Percentiles rank a stretch among this genome's conserved stretches.
phyloP scores from a whole-genome alignment of 23 tunicate genomes.

The Clavelina lepadiformis region DNA sequence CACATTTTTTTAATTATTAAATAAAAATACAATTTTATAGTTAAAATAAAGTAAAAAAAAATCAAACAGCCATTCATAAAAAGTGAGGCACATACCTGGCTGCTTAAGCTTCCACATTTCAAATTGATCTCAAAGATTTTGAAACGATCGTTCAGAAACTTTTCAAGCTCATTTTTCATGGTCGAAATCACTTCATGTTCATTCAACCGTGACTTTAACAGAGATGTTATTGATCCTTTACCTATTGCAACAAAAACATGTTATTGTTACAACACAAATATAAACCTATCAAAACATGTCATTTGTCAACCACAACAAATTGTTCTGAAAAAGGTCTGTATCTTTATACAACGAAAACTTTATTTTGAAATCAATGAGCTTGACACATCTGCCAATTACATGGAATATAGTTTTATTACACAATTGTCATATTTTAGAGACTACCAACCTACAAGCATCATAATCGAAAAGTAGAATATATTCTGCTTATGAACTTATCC shows the following conservation, averaged over 20 bases:
- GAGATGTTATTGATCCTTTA: background rate
- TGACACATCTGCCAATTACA: no score
- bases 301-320: no score
- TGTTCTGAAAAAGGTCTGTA: no score
- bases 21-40: no score
- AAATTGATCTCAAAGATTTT: background rate
- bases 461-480: no score
- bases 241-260: background rate
- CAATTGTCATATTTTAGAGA: no score
- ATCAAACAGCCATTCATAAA: background rate
- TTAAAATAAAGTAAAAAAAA: background rate
- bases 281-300: no score
- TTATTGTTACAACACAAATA: no score
- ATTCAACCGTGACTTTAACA: background rate
- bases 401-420: no score
- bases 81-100: slow-evolving; percentile 11
- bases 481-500: no score
- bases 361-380: background rate
- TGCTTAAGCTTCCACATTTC: slow-evolving; percentile 1
- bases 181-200: background rate
- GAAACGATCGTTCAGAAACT: slow-evolving; percentile 2
- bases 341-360: background rate
- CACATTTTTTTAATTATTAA: no score
- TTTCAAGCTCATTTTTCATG: background rate
- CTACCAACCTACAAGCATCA: no score